Evolutionary conservation across 2,888 invertebrate species (phyloP), one percentile per base, ranked within the genome.

Genomic region (Leucophora obtusa): DNA sequence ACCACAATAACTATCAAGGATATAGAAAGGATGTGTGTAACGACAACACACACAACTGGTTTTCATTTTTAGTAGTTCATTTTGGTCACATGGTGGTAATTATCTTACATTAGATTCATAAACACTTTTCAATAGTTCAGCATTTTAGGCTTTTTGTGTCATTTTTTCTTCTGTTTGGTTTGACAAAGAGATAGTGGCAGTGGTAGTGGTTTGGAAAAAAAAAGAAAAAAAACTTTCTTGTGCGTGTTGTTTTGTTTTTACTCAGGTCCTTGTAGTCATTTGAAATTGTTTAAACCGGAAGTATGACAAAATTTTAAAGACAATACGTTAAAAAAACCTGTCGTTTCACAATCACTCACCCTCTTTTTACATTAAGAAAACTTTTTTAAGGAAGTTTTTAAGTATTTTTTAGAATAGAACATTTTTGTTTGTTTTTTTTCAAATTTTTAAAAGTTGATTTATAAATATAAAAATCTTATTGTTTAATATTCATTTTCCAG

Each of bases 101-200:
- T 86, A 86, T 81, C 62, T 77, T 60, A 81, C 84, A 85, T 84
- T 85, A 86, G 84, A 86, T 85, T 86, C 85, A 85, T 86, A 87
- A 88, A 87, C 86, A 86, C 86, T 87, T 87, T 73, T 86, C 84
- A 83, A 86, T 87, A 86, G 85, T 85, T 79, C 82, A 82, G 65
- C 43, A 72, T 50, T 77, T 77, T 63, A 18, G 65, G 38, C 10
- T 50, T 38, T 28, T 56, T 38, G 28, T 35, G 21, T 38, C 11
- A 24, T 51, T 9, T 38, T 15, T 28, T 28, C 6, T 3, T 28
- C 6, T 28, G 4, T 28, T 28, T 21, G 33, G n/a, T 15, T 17
- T 35, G 17, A 7, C n/a, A 24, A 15, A 51, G 18, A n/a, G n/a
- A n/a, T n/a, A n/a, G n/a, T n/a, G 11, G 47, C 10, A 24, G 1